These are phyloP conservation scores for Drosophila demipolita DNA, from an alignment of 2,888 invertebrate species.

Conservation along the genomic window DNA sequence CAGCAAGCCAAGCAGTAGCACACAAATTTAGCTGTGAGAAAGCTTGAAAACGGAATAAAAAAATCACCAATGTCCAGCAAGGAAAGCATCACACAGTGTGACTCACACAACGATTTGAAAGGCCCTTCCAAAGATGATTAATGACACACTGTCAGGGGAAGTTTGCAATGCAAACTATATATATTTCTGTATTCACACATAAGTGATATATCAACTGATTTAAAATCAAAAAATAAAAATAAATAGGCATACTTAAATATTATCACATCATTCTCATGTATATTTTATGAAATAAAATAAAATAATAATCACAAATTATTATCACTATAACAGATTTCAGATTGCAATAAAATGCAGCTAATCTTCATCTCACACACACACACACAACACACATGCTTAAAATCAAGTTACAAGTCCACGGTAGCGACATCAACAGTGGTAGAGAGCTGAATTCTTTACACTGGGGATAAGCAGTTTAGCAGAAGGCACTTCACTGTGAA, in stretches of 20 bases:
- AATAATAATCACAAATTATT: not conserved
- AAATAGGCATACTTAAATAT: not conserved
- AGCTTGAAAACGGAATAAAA: slow-evolving; percentile 11
- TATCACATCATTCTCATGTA: not conserved
- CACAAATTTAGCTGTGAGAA: slow-evolving; percentile 17
- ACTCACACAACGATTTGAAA: slow-evolving; percentile 30
- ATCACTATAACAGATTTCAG: not conserved
- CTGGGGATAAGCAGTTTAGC: slow-evolving; percentile 41
- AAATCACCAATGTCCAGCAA: slow-evolving; percentile 25
- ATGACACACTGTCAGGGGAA: not conserved
- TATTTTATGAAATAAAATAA: not conserved
- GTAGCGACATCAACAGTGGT: not conserved
- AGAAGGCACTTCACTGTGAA: slow-evolving; percentile 29
- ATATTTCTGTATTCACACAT: not conserved
- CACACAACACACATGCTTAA: not conserved
- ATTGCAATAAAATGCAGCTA: not conserved
- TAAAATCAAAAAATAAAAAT: not conserved
- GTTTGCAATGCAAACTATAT: slow-evolving; percentile 1
- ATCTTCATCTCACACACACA: not conserved
- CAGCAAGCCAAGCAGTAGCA: slow-evolving; percentile 19
- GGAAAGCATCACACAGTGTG: slow-evolving; percentile 23
- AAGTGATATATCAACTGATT: not conserved
- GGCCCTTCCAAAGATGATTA: slow-evolving; percentile 17
- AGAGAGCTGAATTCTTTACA: slow-evolving; percentile 25
- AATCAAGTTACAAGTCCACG: slow-evolving; percentile 28